phyloP scores from a whole-genome alignment of 2,797 vertebrate species.

The Salmo trutta region DNA sequence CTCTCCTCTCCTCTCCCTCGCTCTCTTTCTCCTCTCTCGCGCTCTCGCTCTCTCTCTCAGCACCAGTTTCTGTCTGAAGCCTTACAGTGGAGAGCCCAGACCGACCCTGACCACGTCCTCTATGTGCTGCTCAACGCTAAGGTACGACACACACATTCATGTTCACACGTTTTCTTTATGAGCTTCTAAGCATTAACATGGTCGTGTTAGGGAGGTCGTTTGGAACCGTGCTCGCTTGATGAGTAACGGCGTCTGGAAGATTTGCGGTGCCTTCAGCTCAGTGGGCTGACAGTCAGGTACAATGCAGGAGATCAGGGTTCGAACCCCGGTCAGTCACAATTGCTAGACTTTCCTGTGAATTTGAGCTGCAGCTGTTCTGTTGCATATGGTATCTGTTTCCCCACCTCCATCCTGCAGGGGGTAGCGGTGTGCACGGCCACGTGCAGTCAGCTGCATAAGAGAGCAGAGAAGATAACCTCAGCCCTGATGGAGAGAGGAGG shows the following conservation, averaged over 20 bases:
- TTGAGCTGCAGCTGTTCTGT: background rate
- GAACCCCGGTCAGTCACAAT: background rate
- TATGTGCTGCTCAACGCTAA: constrained; percentile 94
- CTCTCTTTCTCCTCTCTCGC: no score
- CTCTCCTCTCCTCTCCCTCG: constrained; percentile 26
- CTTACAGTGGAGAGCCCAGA: constrained; percentile 94
- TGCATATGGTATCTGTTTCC: background rate
- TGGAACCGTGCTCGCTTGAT: no score
- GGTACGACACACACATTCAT: constrained; percentile 69
- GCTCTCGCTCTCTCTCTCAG: constrained; percentile 63
- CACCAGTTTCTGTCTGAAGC: constrained; percentile 96
- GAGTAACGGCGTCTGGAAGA: no score
- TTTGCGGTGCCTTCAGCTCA: no score
- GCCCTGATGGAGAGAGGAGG: constrained; percentile 91
- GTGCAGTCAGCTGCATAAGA: constrained; percentile 93
- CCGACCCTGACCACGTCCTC: constrained; percentile 91
- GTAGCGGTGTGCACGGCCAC: constrained; percentile 90
- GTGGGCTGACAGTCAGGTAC: no score
- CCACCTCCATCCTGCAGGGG: constrained; percentile 76
- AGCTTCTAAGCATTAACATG: background rate
- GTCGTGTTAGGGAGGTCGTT: no score
- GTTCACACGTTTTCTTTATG: background rate
- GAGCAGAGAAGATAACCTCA: constrained; percentile 92
- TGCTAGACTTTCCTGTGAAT: background rate
- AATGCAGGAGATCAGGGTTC: no score